Percentiles rank a stretch among this genome's conserved stretches.
Conservation (phyloP, 2,113 vertebrate species). For the Cnemophilus loriae region DNA sequence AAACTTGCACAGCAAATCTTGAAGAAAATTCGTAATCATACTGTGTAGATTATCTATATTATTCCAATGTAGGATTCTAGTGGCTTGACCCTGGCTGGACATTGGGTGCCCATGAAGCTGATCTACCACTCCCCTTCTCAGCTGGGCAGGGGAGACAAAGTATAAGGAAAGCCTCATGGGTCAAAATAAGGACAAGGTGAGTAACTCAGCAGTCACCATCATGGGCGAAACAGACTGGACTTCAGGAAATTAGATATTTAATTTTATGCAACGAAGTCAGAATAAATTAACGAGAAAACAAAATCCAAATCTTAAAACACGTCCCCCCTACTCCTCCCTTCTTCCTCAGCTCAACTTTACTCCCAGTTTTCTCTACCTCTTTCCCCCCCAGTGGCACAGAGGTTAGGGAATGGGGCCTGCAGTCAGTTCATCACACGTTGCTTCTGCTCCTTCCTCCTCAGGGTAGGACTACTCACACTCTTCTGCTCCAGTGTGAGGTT, state of each 20-base stretch:
- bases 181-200: not conserved
- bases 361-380: not conserved
- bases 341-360: not conserved
- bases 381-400: rapidly evolving
- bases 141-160: not conserved
- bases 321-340: not conserved
- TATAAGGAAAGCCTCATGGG: not conserved
- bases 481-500: not conserved
- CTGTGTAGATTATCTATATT: not conserved
- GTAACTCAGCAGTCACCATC: not conserved
- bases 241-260: not conserved
- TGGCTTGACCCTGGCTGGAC: not conserved
- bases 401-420: rapidly evolving
- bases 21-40: not conserved
- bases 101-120: rapidly evolving
- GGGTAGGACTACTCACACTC: not conserved
- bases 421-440: not conserved
- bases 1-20: not conserved
- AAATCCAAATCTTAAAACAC: not conserved
- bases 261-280: not conserved
- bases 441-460: not conserved
- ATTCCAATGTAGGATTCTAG: not conserved
- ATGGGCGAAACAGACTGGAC: not conserved
- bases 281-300: not conserved
- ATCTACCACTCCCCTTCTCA: not conserved